A percentile compares a stretch with the other conserved stretches of the same genome.
Evolutionary conservation across 2,113 vertebrate genomes (phyloP).

Genomic region (Percopsis transmontana): DNA sequence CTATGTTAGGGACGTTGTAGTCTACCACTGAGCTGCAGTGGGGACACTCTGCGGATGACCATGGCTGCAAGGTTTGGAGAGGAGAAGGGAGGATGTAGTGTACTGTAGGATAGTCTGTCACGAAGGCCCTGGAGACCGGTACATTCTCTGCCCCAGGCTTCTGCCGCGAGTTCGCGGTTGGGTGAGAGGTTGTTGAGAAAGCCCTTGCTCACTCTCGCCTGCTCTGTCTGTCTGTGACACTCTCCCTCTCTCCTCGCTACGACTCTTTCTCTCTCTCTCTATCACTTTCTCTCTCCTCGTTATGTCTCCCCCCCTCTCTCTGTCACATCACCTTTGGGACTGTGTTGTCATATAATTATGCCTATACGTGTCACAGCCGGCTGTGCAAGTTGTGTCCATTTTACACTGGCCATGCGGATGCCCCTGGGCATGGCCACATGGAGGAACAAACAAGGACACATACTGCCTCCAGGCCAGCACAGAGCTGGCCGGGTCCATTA

Average conservation of each 20-base stretch:
- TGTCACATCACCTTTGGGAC: constrained; percentile 13
- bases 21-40: not conserved
- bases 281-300: not conserved
- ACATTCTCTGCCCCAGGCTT: constrained; percentile 39
- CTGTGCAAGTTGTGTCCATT: constrained; percentile 40
- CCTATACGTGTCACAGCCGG: constrained; percentile 16
- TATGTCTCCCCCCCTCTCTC: not conserved
- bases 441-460: constrained; percentile 36
- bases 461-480: constrained; percentile 25
- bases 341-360: constrained; percentile 1
- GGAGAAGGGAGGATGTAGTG: constrained; percentile 5
- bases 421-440: constrained; percentile 17
- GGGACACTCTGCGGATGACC: constrained; percentile 23
- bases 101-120: constrained; percentile 5
- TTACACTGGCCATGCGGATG: not conserved
- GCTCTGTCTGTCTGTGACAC: not conserved
- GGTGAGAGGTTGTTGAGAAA: constrained; percentile 10
- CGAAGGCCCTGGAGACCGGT: constrained; percentile 36
- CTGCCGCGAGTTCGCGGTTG: constrained; percentile 26
- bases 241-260: not conserved
- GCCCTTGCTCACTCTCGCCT: not conserved
- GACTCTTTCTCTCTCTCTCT: constrained; percentile 5
- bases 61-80: constrained; percentile 10
- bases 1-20: too few relatives aligned
- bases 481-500: constrained; percentile 37